phyloP scores from a whole-genome alignment of 2,888 invertebrate species.

The Hirudinaria manillensis region DNA sequence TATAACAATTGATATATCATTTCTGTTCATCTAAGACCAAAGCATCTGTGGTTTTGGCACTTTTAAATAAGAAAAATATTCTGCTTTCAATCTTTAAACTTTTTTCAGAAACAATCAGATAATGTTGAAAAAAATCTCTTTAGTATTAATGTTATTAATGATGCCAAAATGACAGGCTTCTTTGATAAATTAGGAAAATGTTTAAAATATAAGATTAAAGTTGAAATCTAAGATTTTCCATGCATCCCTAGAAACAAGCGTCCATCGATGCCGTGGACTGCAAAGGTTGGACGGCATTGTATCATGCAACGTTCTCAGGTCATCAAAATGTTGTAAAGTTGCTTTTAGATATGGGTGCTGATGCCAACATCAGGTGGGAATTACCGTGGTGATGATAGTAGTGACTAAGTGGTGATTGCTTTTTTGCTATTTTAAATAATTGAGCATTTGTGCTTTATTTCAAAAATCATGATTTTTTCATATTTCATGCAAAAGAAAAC shows the following conservation, averaged over 20 bases:
- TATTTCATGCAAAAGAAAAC: not conserved
- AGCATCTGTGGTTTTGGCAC: too few species aligned
- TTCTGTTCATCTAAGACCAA: not conserved
- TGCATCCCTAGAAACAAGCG: slow-evolving; percentile 48
- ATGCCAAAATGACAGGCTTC: too few species aligned
- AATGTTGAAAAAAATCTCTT: too few species aligned
- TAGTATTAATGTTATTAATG: too few species aligned
- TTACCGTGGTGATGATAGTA: not conserved
- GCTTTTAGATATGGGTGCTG: slow-evolving; percentile 41
- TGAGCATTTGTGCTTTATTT: not conserved
- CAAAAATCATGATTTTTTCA: not conserved
- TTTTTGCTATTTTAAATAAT: not conserved
- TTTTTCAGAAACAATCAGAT: too few species aligned
- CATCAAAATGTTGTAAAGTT: slow-evolving; percentile 48
- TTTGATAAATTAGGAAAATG: too few species aligned
- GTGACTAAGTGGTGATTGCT: not conserved
- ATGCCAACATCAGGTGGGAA: slow-evolving; percentile 51
- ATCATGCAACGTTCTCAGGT: slow-evolving; percentile 55
- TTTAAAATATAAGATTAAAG: too few species aligned
- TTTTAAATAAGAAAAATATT: too few species aligned
- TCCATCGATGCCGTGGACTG: slow-evolving; percentile 53
- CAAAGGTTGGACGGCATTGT: slow-evolving; percentile 55
- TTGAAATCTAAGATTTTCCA: too few species aligned
- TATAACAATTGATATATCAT: not conserved
- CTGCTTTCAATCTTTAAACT: too few species aligned